These are phyloP conservation scores for Ceratina australensis DNA, from an alignment of 1,140 invertebrate genomes.

Conservation along the genomic window DNA sequence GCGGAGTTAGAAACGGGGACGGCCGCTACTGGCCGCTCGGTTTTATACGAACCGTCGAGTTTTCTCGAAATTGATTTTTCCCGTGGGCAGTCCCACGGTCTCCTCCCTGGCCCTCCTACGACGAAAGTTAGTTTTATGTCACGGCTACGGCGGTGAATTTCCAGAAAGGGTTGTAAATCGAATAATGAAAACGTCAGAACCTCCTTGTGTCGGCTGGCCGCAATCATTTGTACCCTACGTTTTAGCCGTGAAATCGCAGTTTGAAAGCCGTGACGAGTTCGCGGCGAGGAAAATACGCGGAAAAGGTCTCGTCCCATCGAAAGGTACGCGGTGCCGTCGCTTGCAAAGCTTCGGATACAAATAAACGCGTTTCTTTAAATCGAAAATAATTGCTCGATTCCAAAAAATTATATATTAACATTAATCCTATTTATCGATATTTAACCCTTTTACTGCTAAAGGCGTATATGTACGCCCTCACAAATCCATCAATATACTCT, in stretches of 20 bases:
- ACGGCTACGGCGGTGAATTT: conserved; percentile 59
- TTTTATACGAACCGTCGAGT: conserved; percentile 64
- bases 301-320: conserved; percentile 6
- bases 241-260: conserved; percentile 57
- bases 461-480: too few relatives aligned
- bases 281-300: conserved; percentile 40
- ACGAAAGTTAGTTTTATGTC: conserved; percentile 63
- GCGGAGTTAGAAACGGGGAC: conserved; percentile 35
- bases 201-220: conserved; percentile 54
- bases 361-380: too few relatives aligned
- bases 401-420: too few relatives aligned
- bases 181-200: conserved; percentile 67
- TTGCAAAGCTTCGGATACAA: too few relatives aligned
- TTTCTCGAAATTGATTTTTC: conserved; percentile 65
- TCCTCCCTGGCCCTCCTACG: conserved; percentile 22
- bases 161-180: conserved; percentile 65
- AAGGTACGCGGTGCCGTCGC: neutral
- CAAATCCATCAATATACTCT: too few relatives aligned
- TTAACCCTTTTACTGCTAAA: too few relatives aligned
- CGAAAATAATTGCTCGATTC: too few relatives aligned
- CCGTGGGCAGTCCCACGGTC: conserved; percentile 50
- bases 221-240: conserved; percentile 55
- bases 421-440: too few relatives aligned
- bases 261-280: conserved; percentile 28
- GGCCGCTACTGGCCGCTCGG: conserved; percentile 42